Evolutionary conservation across 1,140 invertebrate species (phyloP).

Genomic region (Zaprionus capensis): DNA sequence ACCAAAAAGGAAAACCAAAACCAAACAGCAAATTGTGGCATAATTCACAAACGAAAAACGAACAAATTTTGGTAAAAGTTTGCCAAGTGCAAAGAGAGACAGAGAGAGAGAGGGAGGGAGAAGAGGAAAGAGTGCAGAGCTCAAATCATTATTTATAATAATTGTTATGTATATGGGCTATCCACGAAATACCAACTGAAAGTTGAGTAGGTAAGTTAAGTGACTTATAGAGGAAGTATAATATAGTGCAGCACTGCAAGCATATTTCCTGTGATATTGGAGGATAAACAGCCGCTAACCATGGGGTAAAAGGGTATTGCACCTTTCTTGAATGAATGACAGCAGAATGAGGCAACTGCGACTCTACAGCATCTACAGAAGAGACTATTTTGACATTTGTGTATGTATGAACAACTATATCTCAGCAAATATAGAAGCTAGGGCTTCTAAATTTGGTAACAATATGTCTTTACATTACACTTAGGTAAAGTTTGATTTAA

Average conservation of each 20-base stretch:
- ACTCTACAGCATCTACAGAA: no score
- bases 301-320: no score
- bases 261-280: background rate
- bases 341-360: no score
- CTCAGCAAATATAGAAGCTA: no score
- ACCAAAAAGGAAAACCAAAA: constrained; percentile 11
- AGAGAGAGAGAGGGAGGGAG: background rate
- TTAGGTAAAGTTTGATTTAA: no score
- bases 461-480: no score
- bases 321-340: no score
- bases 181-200: constrained; percentile 17
- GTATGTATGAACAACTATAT: no score
- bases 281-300: background rate
- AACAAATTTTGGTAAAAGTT: constrained; percentile 40
- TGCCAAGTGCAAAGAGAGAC: constrained; percentile 27
- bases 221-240: background rate
- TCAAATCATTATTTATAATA: constrained; percentile 31
- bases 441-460: no score
- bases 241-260: background rate
- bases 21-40: constrained; percentile 10
- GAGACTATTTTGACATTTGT: no score
- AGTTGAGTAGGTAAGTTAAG: constrained; percentile 7
- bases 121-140: background rate
- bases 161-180: constrained; percentile 14
- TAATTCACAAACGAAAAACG: constrained; percentile 17